These are phyloP conservation scores for Galago senegalensis DNA, from an alignment of 2,797 vertebrate species.

Conservation along the genomic window DNA sequence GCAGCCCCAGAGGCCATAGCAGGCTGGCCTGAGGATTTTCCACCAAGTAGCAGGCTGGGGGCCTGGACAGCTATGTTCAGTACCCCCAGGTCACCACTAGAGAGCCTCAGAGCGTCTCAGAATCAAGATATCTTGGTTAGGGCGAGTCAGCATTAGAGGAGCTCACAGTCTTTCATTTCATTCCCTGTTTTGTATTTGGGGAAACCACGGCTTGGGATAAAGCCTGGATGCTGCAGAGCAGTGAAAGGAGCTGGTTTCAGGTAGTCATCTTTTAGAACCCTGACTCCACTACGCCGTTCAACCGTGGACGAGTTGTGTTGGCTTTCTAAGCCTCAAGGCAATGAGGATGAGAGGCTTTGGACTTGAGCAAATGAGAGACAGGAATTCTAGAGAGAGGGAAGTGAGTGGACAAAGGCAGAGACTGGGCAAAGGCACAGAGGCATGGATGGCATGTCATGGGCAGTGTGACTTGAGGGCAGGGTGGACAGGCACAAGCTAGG, in stretches of 20 bases:
- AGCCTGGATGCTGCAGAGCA: too few relatives aligned
- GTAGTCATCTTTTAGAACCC: neutral
- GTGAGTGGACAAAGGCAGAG: neutral
- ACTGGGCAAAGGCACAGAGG: neutral
- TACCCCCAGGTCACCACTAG: neutral
- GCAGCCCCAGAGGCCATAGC: neutral
- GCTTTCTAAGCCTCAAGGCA: neutral
- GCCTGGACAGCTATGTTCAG: neutral
- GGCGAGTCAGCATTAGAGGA: neutral
- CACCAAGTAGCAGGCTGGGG: neutral
- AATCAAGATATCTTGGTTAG: neutral
- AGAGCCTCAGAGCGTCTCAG: neutral
- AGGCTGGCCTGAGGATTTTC: neutral
- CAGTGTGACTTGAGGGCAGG: neutral
- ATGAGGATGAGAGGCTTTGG: neutral
- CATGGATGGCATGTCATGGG: neutral
- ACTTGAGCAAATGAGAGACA: neutral
- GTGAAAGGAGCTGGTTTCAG: neutral
- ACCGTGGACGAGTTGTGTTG: neutral
- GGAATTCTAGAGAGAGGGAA: neutral
- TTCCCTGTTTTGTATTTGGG: neutral
- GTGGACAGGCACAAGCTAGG: neutral
- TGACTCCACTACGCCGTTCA: neutral
- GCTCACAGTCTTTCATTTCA: neutral
- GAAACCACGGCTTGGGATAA: neutral